Conservation (phyloP, 2,797 vertebrate species). For the Periophthalmus magnuspinnatus region DNA sequence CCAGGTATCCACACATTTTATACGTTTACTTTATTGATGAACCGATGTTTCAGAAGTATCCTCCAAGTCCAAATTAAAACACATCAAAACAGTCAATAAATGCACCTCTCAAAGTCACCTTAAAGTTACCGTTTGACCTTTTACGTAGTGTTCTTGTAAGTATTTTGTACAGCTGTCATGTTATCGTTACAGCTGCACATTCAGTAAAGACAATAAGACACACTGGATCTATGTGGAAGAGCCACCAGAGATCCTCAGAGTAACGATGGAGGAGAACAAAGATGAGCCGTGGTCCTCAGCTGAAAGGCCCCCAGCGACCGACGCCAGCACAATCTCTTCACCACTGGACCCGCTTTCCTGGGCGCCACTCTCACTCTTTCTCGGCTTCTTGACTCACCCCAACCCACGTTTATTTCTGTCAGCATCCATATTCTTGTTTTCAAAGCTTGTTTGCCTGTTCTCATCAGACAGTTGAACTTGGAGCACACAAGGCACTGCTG, state of each 20-base stretch:
- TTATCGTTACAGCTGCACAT: neutral
- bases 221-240: slow-evolving; percentile 13
- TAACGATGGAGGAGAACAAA: slow-evolving; percentile 21
- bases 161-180: neutral
- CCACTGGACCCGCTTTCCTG: slow-evolving; percentile 60
- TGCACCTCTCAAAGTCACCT: neutral
- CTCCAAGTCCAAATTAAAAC: neutral
- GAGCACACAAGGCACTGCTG: slow-evolving; percentile 60
- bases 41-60: neutral
- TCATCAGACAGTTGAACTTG: slow-evolving; percentile 70
- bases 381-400: slow-evolving; percentile 63
- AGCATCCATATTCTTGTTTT: slow-evolving; percentile 83
- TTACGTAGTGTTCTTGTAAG: too few relatives aligned
- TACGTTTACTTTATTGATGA: too few relatives aligned
- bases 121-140: neutral
- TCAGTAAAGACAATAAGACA: slow-evolving; percentile 29
- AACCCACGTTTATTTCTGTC: slow-evolving; percentile 81
- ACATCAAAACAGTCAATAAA: neutral
- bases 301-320: slow-evolving; percentile 78
- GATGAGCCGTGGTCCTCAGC: slow-evolving; percentile 52
- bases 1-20: neutral
- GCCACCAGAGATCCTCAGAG: slow-evolving; percentile 38
- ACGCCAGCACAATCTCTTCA: slow-evolving; percentile 79
- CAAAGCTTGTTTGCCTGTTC: slow-evolving; percentile 71
- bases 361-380: slow-evolving; percentile 47